Conservation (phyloP, 2,888 invertebrate species). For the Zeuzera pyrina region DNA sequence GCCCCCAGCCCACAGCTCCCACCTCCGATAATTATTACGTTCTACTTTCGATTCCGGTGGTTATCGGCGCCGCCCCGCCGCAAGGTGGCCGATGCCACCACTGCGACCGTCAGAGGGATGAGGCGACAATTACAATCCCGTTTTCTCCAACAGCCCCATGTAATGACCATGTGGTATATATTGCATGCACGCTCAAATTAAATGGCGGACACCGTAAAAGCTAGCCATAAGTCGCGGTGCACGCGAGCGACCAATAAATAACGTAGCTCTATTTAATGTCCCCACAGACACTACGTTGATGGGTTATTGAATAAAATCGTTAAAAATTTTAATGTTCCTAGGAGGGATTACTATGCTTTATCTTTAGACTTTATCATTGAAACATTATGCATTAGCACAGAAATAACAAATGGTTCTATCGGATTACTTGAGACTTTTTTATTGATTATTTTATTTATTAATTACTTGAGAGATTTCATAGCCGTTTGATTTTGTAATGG, state of each 20-base stretch:
- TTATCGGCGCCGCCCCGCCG: constrained; percentile 45
- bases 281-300: constrained; percentile 28
- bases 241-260: constrained; percentile 56
- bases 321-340: background rate
- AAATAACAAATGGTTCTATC: no score
- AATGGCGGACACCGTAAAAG: constrained; percentile 57
- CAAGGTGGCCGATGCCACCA: constrained; percentile 18
- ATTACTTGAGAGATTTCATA: constrained; percentile 37
- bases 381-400: no score
- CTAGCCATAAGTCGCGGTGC: constrained; percentile 40
- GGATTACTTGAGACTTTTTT: no score
- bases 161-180: constrained; percentile 39
- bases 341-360: no score
- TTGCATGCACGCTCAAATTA: constrained; percentile 61
- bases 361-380: no score
- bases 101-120: constrained; percentile 42
- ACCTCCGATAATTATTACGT: constrained; percentile 63
- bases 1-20: constrained; percentile 34
- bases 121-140: constrained; percentile 59
- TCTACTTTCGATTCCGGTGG: constrained; percentile 58
- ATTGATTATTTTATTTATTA: constrained; percentile 30
- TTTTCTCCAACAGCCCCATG: constrained; percentile 40
- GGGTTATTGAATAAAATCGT: constrained; percentile 35
- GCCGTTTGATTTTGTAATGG: constrained; percentile 41
- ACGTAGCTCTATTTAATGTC: constrained; percentile 39